A percentile compares a stretch with the other conserved stretches of the same genome.
phyloP scores from a whole-genome alignment of 2,113 vertebrate genomes.

The Myrmecophaga tridactyla region DNA sequence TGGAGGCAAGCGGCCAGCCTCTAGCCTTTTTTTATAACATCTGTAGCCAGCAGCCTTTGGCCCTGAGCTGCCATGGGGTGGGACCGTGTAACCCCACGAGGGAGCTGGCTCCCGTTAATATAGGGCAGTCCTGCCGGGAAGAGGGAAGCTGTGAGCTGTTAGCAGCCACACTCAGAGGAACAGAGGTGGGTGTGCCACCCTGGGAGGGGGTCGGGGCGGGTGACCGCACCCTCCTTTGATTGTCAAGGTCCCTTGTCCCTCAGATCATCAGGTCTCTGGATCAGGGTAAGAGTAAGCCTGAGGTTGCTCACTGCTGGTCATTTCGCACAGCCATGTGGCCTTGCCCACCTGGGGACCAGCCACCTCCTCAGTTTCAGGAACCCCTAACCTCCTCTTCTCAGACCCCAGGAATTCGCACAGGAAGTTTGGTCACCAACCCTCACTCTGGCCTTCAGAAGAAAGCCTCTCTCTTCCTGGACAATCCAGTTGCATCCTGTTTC shows the following conservation, averaged over 20 bases:
- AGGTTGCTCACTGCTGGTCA: not conserved
- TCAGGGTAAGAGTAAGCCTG: not conserved
- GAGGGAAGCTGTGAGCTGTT: not conserved
- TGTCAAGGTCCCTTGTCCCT: not conserved
- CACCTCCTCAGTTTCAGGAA: not conserved
- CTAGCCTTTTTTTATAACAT: not conserved
- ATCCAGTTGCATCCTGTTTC: not conserved
- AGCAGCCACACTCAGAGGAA: not conserved
- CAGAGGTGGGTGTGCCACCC: not conserved
- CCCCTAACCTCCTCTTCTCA: not conserved
- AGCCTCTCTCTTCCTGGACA: not conserved
- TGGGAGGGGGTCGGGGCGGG: not conserved
- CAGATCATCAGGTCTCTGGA: no score
- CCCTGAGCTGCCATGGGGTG: not conserved
- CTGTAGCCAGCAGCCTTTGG: not conserved
- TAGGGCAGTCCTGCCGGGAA: not conserved
- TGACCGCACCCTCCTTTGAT: no score
- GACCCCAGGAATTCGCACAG: not conserved
- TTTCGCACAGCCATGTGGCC: not conserved
- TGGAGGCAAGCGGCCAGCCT: not conserved
- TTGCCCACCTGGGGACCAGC: not conserved
- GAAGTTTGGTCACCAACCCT: not conserved
- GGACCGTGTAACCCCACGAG: not conserved
- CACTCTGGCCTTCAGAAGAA: not conserved
- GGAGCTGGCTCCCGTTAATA: no score